phyloP scores from a whole-genome alignment of 2,113 vertebrate genomes.

The Passer montanus region DNA sequence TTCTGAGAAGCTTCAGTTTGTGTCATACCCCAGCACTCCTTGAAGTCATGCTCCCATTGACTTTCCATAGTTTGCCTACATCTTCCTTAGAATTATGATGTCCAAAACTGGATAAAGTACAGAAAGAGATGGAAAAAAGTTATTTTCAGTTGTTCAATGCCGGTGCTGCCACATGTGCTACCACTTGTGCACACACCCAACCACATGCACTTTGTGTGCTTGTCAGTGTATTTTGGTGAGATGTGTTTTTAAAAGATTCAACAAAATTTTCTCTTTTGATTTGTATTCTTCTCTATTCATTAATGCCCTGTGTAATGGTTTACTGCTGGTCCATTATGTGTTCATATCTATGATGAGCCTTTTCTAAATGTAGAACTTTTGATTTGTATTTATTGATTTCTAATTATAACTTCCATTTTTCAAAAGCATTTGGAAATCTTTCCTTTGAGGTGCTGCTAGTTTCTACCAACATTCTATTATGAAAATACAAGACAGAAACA shows the following conservation, averaged over 20 bases:
- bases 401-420: neutral
- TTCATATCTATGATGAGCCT: accelerated
- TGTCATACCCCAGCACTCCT: neutral
- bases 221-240: neutral
- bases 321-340: neutral
- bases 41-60: neutral
- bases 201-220: neutral
- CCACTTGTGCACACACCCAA: accelerated
- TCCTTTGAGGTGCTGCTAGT: neutral
- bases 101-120: neutral
- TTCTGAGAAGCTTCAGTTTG: neutral
- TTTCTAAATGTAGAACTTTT: neutral
- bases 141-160: neutral
- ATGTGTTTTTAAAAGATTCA: neutral
- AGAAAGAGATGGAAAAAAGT: neutral
- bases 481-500: neutral
- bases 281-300: neutral
- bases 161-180: accelerated
- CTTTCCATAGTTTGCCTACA: neutral
- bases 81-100: neutral
- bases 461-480: neutral
- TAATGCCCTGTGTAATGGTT: neutral
- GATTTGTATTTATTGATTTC: neutral
- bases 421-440: neutral
- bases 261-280: neutral